These are phyloP conservation scores for Cirrhinus molitorella DNA, from an alignment of 2,797 vertebrate species.

Conservation along the genomic window DNA sequence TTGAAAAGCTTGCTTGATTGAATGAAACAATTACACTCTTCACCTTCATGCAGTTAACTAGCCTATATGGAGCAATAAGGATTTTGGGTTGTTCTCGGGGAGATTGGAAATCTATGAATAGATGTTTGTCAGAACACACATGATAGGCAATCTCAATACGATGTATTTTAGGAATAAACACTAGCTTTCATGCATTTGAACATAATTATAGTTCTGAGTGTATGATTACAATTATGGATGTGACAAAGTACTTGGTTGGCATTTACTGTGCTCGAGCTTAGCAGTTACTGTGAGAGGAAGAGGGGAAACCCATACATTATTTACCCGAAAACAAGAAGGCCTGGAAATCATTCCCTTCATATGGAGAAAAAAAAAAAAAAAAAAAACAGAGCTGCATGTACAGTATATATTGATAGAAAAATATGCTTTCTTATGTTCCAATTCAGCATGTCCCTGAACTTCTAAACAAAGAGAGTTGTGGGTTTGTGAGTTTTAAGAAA, in stretches of 20 bases:
- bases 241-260: slow-evolving; percentile 31
- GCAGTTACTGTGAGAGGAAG: slow-evolving; percentile 20
- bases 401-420: neutral
- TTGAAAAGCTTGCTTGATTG: neutral
- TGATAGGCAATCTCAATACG: neutral
- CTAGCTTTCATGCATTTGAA: slow-evolving; percentile 27
- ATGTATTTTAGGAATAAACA: slow-evolving; percentile 20
- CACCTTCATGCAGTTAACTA: neutral
- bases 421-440: neutral
- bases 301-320: slow-evolving; percentile 14
- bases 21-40: neutral
- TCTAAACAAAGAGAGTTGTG: neutral
- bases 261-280: slow-evolving; percentile 16
- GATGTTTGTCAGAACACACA: slow-evolving; percentile 4
- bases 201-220: slow-evolving; percentile 40
- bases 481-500: neutral
- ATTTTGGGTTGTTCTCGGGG: neutral
- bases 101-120: neutral
- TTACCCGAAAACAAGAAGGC: neutral
- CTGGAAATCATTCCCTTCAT: neutral
- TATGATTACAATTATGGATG: slow-evolving; percentile 33
- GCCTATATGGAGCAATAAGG: neutral
- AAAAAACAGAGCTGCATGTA: neutral
- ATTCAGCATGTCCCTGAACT: neutral
- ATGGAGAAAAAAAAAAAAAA: no score